Conservation (phyloP, 2,888 invertebrate species). For the Strigamia crassipes region DNA sequence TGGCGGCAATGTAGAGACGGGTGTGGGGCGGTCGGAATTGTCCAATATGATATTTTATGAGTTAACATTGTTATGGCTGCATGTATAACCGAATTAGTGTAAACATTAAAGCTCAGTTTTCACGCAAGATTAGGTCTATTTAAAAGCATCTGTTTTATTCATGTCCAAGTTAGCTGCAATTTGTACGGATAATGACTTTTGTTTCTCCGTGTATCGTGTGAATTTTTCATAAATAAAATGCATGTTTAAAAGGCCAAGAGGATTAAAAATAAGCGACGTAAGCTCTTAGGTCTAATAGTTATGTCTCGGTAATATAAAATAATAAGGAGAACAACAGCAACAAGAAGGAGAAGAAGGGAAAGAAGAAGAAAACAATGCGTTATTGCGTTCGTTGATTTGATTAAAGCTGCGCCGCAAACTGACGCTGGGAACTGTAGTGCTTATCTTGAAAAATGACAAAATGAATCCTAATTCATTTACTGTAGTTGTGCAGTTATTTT, state of each 20-base stretch:
- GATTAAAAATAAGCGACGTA: too few relatives aligned
- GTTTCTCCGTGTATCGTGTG: not conserved
- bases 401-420: not conserved
- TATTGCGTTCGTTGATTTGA: not conserved
- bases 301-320: too few relatives aligned
- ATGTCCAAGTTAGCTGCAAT: not conserved
- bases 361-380: too few relatives aligned
- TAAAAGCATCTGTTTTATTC: constrained; percentile 9
- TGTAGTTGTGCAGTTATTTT: too few relatives aligned
- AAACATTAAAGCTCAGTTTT: constrained; percentile 13
- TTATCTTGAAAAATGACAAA: constrained; percentile 6
- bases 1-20: not conserved
- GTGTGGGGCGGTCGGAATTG: not conserved
- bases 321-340: too few relatives aligned
- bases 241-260: not conserved
- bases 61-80: constrained; percentile 10
- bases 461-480: not conserved
- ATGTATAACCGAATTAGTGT: not conserved
- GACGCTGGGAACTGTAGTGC: not conserved
- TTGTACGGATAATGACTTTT: not conserved
- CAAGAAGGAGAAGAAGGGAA: too few relatives aligned
- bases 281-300: too few relatives aligned
- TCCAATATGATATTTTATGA: not conserved
- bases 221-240: not conserved
- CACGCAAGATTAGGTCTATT: not conserved